A percentile compares a stretch with the other conserved stretches of the same genome.
These are phyloP conservation scores for Ceramica pisi DNA, from an alignment of 2,888 invertebrate genomes.

Conservation along the genomic window DNA sequence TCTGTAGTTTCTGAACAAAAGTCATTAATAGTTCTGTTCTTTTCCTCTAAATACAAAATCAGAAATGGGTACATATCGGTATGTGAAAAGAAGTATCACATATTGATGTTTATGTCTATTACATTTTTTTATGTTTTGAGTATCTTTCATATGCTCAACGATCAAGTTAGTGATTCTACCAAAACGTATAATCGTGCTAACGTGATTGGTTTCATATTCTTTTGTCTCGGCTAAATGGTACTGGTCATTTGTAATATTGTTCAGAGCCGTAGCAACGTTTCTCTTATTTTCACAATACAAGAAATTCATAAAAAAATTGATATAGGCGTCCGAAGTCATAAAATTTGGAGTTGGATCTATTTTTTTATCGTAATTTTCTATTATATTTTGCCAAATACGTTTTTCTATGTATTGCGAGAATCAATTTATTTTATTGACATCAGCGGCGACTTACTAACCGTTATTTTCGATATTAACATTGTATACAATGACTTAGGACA, in stretches of 20 bases:
- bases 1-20: too few relatives aligned
- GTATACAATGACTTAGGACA: slow-evolving; percentile 7
- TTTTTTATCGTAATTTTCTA: not conserved
- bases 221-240: not conserved
- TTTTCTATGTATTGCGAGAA: not conserved
- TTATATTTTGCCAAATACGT: rapidly evolving
- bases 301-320: not conserved
- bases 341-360: not conserved
- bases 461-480: not conserved
- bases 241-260: slow-evolving; percentile 1
- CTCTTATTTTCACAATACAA: slow-evolving; percentile 18
- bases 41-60: slow-evolving; percentile 19
- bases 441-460: rapidly evolving
- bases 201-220: not conserved
- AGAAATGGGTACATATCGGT: not conserved
- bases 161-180: not conserved
- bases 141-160: not conserved
- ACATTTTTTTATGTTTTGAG: not conserved
- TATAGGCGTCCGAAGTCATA: not conserved
- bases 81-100: slow-evolving; percentile 4
- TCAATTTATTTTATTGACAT: not conserved
- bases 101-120: not conserved
- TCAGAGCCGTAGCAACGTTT: not conserved
- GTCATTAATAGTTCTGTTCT: too few relatives aligned
- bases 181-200: not conserved